These are phyloP conservation scores for Cricetomys ansorgei DNA, from an alignment of 2,113 vertebrate species.

Conservation along the genomic window DNA sequence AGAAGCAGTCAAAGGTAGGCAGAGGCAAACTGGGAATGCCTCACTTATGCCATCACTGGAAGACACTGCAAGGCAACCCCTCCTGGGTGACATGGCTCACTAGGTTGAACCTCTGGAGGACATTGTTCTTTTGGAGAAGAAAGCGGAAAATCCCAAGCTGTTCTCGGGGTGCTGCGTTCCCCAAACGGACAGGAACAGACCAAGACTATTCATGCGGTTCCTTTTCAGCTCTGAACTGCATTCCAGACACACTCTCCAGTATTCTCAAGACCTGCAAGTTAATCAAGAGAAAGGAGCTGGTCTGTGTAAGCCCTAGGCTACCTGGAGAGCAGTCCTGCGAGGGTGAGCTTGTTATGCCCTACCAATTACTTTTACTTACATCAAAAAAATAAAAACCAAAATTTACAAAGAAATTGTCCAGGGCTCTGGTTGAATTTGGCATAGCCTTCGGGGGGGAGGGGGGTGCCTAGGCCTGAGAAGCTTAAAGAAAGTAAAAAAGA, in stretches of 20 bases:
- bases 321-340: not conserved
- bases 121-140: not conserved
- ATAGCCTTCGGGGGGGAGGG: too few relatives aligned
- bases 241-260: not conserved
- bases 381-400: slow-evolving; percentile 9
- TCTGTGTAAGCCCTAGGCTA: not conserved
- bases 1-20: not conserved
- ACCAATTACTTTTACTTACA: slow-evolving; percentile 19
- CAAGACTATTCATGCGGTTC: not conserved
- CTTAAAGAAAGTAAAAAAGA: not conserved
- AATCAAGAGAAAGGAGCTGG: not conserved
- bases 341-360: not conserved
- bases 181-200: not conserved
- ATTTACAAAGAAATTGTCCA: slow-evolving; percentile 5
- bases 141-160: not conserved
- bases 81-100: not conserved
- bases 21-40: not conserved
- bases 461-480: not conserved
- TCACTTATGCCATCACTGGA: not conserved
- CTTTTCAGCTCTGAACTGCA: not conserved
- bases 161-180: not conserved
- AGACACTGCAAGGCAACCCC: not conserved
- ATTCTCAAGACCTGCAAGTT: not conserved
- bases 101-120: not conserved
- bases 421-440: not conserved